Evolutionary conservation across 64 coral and sea anemone species (phyloP).

Genomic region (Acropora tenuis): DNA sequence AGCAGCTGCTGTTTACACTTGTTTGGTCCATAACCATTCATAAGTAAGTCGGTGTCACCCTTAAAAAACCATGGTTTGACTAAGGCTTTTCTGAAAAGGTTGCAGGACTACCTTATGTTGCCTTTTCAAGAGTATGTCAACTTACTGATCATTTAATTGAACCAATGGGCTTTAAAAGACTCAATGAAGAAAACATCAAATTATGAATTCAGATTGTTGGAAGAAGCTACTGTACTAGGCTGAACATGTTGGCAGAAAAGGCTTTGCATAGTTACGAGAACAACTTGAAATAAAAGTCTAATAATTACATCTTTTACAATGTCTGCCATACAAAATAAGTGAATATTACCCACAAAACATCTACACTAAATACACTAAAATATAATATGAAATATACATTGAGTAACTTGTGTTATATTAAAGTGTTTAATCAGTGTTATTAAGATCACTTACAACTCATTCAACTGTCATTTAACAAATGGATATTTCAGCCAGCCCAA

Average conservation of each 20-base stretch:
- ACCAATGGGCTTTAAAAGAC: constrained; percentile 25
- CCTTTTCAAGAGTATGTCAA: neutral
- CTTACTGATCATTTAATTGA: constrained; percentile 15
- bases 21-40: constrained; percentile 1
- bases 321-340: constrained; percentile 58
- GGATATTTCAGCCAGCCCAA: neutral
- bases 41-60: neutral
- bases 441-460: constrained; percentile 36
- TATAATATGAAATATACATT: constrained; percentile 20
- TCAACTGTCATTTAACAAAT: neutral
- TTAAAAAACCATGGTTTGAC: neutral
- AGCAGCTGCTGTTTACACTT: too few species aligned
- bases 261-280: constrained; percentile 37
- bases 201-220: constrained; percentile 33
- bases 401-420: neutral
- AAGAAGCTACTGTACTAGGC: constrained; percentile 43
- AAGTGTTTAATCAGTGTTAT: constrained; percentile 46
- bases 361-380: neutral
- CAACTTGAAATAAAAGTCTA: constrained; percentile 42
- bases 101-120: constrained; percentile 18
- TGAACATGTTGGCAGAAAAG: constrained; percentile 62
- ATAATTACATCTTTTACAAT: constrained; percentile 50
- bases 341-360: constrained; percentile 66
- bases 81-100: neutral
- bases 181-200: constrained; percentile 20